Percentiles rank a stretch among this genome's conserved stretches.
Evolutionary conservation across 1,140 invertebrate genomes (phyloP).

Genomic region (Brachionus paranguensis): DNA sequence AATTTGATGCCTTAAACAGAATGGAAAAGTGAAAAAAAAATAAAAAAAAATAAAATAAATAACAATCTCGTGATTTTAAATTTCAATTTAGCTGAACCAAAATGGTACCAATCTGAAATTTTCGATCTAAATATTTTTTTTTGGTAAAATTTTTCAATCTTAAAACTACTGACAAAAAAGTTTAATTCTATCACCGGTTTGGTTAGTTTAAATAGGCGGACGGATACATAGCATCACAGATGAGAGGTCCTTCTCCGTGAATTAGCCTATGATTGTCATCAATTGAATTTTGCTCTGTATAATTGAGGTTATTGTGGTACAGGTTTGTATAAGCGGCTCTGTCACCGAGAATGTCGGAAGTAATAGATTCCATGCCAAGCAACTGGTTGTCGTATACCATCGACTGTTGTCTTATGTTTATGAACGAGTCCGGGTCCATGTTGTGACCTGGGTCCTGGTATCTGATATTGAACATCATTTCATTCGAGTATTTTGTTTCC

Average conservation of each 20-base stretch:
- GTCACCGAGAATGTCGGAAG: background rate
- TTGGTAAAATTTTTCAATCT: background rate
- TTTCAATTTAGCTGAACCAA: background rate
- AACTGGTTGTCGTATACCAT: background rate
- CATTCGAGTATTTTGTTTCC: constrained; percentile 8
- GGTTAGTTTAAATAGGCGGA: background rate
- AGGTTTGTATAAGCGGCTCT: background rate
- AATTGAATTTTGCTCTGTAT: background rate
- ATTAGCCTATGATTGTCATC: background rate
- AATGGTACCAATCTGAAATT: background rate
- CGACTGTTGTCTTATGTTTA: background rate
- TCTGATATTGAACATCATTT: background rate
- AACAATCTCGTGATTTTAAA: background rate
- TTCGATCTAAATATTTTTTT: background rate
- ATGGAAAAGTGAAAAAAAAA: background rate
- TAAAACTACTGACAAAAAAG: background rate
- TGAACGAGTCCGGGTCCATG: background rate
- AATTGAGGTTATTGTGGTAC: background rate
- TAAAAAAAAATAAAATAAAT: background rate
- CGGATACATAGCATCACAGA: background rate
- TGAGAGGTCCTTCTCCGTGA: background rate
- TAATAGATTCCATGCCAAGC: background rate
- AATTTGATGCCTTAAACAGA: background rate
- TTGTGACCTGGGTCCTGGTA: background rate
- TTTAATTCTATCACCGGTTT: background rate